Evolutionary conservation across 2,113 vertebrate species (phyloP).

Genomic region (Dipodomys stephensi): DNA sequence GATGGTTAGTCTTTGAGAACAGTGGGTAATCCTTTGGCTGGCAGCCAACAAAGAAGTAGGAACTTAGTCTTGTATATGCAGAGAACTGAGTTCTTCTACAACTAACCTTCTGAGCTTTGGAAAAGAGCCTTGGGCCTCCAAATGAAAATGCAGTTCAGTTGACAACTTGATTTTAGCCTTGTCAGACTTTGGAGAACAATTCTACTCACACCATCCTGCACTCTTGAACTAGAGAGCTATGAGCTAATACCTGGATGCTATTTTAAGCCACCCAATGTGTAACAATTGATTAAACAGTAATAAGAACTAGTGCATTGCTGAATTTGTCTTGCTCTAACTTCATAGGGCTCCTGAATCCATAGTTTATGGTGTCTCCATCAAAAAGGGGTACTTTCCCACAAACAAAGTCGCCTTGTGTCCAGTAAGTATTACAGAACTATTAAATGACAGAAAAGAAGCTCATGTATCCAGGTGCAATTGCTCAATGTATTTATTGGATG

Average conservation of each 20-base stretch:
- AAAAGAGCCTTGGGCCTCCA: not conserved
- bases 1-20: not conserved
- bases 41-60: not conserved
- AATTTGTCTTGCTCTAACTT: not conserved
- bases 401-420: not conserved
- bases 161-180: slow-evolving; percentile 35
- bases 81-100: slow-evolving; percentile 22
- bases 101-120: not conserved
- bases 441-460: slow-evolving; percentile 35
- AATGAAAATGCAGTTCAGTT: not conserved
- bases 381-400: slow-evolving; percentile 1
- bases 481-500: not conserved
- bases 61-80: not conserved
- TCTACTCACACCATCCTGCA: not conserved
- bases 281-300: slow-evolving; percentile 5
- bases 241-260: not conserved
- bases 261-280: slow-evolving; percentile 44
- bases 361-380: not conserved
- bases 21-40: not conserved
- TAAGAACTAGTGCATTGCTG: not conserved
- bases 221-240: not conserved
- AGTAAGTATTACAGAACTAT: slow-evolving; percentile 39
- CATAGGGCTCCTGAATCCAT: not conserved
- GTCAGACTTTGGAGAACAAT: not conserved
- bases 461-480: not conserved